Base-by-base conservation (phyloP, 1,140 invertebrate genomes). In the Mizuhopecten yessoensis region DNA sequence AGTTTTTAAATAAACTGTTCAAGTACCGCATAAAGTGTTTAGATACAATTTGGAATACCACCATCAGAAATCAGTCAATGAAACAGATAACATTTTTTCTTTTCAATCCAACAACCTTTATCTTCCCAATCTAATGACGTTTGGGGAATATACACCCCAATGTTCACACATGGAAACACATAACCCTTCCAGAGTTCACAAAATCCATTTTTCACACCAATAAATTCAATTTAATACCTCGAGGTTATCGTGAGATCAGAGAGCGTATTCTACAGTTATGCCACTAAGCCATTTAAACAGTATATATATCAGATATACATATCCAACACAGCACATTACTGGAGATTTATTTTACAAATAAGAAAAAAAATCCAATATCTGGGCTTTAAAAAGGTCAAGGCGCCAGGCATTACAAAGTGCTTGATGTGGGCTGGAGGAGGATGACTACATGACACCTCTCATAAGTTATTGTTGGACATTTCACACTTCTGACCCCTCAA, bases 191-290 rank as follows among this genome's bases (percentile, higher is more conserved):
- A 75, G 57, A 29, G 57, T 75, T 29, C 57, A 75, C 23, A 29
- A 75, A 75, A 75, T 75, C n/a, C n/a, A 29, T 75, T 75, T 75
- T 75, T 75, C 57, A 75, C 57, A 75, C 57, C 57, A 75, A 75
- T 75, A 75, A 75, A 75, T 75, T 29, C 57, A 3, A 1, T 75
- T 75, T 75, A 75, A n/a, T n/a, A n/a, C 9, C 5, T 29, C 29
- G 57, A n/a, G 57, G 57, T 75, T 75, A 75, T 75, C 57, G 3
- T n/a, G 11, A 75, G 57, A 75, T 75, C n/a, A 5, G 29, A n/a
- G n/a, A 49, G 10, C 23, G 11, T 75, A 39, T 39, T 75, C 29
- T 75, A 29, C n/a, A 29, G 57, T 75, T 29, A 75, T 3, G 29
- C 57, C 23, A 75, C n/a, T 75, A 29, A 75, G 57, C n/a, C 57